Percentiles rank a stretch among this genome's conserved stretches.
Evolutionary conservation across 92 coral and sea anemone species (phyloP).

Genomic region (Epizoanthus ramosus): DNA sequence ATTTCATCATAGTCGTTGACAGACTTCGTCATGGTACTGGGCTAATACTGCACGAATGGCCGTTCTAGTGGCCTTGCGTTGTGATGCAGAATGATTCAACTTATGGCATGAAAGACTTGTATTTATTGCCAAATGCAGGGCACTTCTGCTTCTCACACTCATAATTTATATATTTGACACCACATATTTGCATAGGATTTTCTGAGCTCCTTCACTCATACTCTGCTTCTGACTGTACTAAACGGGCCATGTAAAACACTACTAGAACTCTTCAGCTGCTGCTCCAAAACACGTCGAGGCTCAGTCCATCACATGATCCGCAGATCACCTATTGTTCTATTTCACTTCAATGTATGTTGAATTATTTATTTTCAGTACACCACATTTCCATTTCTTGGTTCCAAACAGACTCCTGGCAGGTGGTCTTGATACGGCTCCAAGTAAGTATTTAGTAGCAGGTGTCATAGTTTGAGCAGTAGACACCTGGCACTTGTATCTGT

Average conservation of each 20-base stretch:
- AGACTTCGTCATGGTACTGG: neutral
- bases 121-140: too few relatives aligned
- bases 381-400: conserved; percentile 78
- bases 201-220: neutral
- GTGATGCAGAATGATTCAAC: neutral
- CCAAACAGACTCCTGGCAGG: conserved; percentile 79
- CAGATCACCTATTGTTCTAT: too few relatives aligned
- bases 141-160: too few relatives aligned
- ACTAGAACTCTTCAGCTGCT: too few relatives aligned
- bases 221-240: too few relatives aligned
- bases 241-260: too few relatives aligned
- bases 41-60: neutral
- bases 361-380: conserved; percentile 46
- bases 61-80: neutral
- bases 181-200: conserved; percentile 9
- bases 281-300: too few relatives aligned
- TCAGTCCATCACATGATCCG: too few relatives aligned
- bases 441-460: conserved; percentile 54
- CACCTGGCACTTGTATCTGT: too few relatives aligned
- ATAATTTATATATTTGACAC: too few relatives aligned
- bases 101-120: neutral
- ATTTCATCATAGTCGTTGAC: neutral
- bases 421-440: conserved; percentile 82
- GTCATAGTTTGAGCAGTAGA: too few relatives aligned
- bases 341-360: too few relatives aligned